Conservation (phyloP, 2,797 vertebrate species). For the Tragopan temminckii region DNA sequence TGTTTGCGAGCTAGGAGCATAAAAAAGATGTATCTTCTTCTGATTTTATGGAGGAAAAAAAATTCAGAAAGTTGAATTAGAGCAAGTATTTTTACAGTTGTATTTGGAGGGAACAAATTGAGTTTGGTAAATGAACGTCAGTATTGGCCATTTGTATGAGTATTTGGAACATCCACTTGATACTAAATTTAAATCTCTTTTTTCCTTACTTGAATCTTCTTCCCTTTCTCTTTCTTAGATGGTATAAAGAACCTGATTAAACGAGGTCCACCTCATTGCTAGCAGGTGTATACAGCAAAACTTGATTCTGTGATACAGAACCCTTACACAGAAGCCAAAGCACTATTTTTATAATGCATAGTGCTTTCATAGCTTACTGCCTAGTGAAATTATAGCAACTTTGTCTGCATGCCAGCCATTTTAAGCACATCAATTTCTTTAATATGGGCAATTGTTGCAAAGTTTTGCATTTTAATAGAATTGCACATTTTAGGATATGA, state of each 20-base stretch:
- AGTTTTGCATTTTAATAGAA: not conserved
- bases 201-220: not conserved
- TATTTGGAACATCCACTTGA: not conserved
- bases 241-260: not conserved
- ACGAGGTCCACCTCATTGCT: not conserved
- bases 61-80: not conserved
- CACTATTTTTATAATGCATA: not conserved
- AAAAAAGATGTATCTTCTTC: not conserved
- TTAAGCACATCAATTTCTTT: not conserved
- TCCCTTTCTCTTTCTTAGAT: not conserved
- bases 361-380: not conserved
- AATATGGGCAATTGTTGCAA: not conserved
- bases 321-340: not conserved
- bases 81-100: not conserved
- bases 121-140: not conserved
- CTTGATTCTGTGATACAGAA: not conserved
- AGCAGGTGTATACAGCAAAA: not conserved
- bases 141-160: not conserved
- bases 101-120: not conserved
- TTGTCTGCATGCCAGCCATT: not conserved
- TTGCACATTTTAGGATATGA: not conserved
- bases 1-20: not conserved
- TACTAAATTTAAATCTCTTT: not conserved
- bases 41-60: not conserved
- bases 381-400: not conserved